A percentile compares a stretch with the other conserved stretches of the same genome.
Evolutionary conservation across 2,888 invertebrate genomes (phyloP).

Genomic region (Pseudococcus longispinus): DNA sequence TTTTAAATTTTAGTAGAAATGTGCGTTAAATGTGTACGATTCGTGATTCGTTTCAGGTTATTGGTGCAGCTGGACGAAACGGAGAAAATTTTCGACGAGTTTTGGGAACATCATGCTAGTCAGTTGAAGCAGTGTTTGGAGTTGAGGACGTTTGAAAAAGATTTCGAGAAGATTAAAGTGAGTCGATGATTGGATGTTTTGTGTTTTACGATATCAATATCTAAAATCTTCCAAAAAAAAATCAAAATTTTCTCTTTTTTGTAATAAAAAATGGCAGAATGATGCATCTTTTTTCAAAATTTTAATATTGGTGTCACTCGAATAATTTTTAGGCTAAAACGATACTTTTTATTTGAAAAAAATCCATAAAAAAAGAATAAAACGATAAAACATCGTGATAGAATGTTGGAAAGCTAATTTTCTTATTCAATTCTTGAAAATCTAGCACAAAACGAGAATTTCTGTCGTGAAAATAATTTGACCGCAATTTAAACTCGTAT

Average conservation of each 20-base stretch:
- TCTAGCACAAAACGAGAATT: not conserved
- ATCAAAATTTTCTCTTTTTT: not conserved
- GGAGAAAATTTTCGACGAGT: slow-evolving; percentile 89
- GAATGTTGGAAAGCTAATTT: not conserved
- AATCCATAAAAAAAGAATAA: not conserved
- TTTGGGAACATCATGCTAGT: slow-evolving; percentile 91
- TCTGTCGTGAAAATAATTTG: not conserved
- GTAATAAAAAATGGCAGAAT: not conserved
- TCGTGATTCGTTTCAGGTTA: slow-evolving; percentile 68
- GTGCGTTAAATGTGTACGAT: not conserved
- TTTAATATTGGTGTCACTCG: not conserved
- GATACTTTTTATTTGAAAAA: not conserved
- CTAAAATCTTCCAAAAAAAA: not conserved
- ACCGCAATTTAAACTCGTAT: not conserved
- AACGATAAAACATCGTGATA: not conserved
- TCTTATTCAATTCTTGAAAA: not conserved
- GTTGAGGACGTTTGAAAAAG: slow-evolving; percentile 91
- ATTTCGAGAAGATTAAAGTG: slow-evolving; percentile 89
- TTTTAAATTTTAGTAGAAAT: not conserved
- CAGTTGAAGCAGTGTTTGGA: slow-evolving; percentile 89
- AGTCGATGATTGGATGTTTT: slow-evolving; percentile 57
- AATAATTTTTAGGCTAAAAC: not conserved
- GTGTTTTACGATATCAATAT: not conserved
- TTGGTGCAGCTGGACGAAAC: slow-evolving; percentile 93
- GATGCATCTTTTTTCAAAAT: not conserved